phyloP scores from a whole-genome alignment of 2,888 invertebrate species.

The Zeuzera pyrina region DNA sequence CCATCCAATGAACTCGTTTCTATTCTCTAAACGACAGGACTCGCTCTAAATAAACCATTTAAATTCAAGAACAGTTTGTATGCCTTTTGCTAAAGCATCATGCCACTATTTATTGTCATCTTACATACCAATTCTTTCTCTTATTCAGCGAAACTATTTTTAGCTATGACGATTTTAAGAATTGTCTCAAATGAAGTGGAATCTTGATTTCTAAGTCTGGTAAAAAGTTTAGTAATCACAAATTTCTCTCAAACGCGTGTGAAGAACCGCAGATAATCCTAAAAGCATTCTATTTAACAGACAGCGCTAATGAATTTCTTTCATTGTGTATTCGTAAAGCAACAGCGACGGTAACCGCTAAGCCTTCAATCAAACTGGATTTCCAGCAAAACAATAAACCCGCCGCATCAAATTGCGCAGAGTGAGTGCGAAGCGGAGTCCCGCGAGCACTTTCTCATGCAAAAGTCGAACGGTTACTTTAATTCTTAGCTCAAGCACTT shows the following conservation, averaged over 20 bases:
- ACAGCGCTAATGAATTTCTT: constrained; percentile 57
- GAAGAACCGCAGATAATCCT: neutral
- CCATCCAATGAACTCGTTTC: constrained; percentile 63
- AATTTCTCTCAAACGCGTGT: neutral
- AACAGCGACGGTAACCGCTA: constrained; percentile 38
- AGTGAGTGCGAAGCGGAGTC: constrained; percentile 54
- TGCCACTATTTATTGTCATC: constrained; percentile 51
- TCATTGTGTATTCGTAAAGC: constrained; percentile 56
- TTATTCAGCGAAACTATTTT: too few relatives aligned
- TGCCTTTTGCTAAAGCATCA: constrained; percentile 42
- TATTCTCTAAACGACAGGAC: constrained; percentile 56
- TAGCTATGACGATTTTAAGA: too few relatives aligned
- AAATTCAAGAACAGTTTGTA: constrained; percentile 59
- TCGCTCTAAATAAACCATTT: constrained; percentile 63
- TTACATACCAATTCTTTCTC: constrained; percentile 42
- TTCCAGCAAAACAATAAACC: constrained; percentile 48
- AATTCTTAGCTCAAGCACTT: constrained; percentile 70
- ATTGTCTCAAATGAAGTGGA: too few relatives aligned
- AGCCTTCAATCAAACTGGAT: constrained; percentile 43
- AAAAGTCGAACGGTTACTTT: constrained; percentile 72
- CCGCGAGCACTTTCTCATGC: constrained; percentile 68
- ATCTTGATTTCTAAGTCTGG: too few relatives aligned
- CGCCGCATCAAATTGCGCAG: constrained; percentile 46
- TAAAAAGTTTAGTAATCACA: too few relatives aligned
- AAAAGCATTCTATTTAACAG: too few relatives aligned